phyloP scores from a whole-genome alignment of 2,797 vertebrate species.

The Myotis pilosus region DNA sequence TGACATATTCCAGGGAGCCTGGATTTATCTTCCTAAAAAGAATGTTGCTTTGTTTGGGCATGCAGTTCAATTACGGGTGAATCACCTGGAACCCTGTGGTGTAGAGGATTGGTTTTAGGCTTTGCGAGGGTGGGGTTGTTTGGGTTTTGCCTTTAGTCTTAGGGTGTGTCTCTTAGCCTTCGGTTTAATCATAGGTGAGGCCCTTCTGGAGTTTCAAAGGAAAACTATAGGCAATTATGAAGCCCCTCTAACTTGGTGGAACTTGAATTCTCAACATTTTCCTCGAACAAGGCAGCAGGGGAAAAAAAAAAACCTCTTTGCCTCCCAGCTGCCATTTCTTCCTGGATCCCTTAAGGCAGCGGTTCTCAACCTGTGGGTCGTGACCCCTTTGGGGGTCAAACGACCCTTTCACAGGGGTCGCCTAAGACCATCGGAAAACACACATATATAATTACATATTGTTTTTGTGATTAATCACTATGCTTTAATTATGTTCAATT shows the following conservation, averaged over 20 bases:
- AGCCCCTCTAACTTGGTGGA: background rate
- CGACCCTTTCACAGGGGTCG: too few species aligned
- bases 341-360: background rate
- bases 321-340: background rate
- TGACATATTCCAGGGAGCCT: background rate
- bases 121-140: conserved; percentile 7
- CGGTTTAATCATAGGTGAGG: conserved; percentile 32
- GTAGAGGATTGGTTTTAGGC: background rate
- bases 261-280: background rate
- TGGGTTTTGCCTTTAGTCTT: background rate
- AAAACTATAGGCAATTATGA: background rate
- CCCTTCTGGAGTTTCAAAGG: background rate
- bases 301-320: background rate
- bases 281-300: background rate
- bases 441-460: too few species aligned
- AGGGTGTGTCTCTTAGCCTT: background rate
- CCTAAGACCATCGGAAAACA: too few species aligned
- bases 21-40: background rate
- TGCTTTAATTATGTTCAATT: too few species aligned
- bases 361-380: too few species aligned
- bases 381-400: too few species aligned
- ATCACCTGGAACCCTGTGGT: background rate
- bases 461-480: too few species aligned
- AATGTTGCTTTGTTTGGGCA: conserved; percentile 16
- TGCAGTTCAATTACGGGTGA: background rate